Percentiles rank a stretch among this genome's conserved stretches.
phyloP scores from a whole-genome alignment of 1,140 invertebrate genomes.

The Muscidifurax raptorellus region DNA sequence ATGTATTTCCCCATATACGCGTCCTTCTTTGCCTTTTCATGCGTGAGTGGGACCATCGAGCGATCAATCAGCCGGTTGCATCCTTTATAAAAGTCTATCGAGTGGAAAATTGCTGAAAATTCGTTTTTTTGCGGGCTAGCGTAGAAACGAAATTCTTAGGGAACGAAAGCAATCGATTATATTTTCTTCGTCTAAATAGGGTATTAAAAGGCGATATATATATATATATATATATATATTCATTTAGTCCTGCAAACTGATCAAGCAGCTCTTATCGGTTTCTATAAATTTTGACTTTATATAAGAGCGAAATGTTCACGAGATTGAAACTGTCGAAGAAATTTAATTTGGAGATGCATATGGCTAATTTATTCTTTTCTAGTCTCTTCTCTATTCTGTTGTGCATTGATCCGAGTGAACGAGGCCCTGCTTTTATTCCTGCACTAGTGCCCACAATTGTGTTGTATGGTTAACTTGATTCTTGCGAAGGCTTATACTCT shows the following conservation, averaged over 20 bases:
- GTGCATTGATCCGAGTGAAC: background rate
- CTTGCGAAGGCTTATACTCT: no score
- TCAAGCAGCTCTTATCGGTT: background rate
- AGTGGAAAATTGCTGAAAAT: constrained; percentile 56
- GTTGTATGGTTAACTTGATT: no score
- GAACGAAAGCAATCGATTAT: background rate
- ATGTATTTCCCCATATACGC: no score
- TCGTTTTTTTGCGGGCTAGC: background rate
- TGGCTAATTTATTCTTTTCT: no score
- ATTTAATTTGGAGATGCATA: background rate
- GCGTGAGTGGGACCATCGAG: constrained; percentile 20
- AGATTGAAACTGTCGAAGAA: background rate
- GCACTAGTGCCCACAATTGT: no score
- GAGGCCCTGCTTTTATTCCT: no score
- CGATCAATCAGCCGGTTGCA: constrained; percentile 49
- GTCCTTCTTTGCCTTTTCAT: constrained; percentile 18
- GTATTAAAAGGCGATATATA: no score
- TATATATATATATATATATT: no score
- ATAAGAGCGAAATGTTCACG: background rate
- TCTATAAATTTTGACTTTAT: background rate
- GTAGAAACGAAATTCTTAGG: background rate
- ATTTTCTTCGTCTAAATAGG: background rate
- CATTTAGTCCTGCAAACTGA: background rate
- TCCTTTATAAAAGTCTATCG: constrained; percentile 41
- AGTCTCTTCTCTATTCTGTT: no score